Base-by-base conservation (phyloP, 2,888 invertebrate genomes). In the Philhelius pedissequus region DNA sequence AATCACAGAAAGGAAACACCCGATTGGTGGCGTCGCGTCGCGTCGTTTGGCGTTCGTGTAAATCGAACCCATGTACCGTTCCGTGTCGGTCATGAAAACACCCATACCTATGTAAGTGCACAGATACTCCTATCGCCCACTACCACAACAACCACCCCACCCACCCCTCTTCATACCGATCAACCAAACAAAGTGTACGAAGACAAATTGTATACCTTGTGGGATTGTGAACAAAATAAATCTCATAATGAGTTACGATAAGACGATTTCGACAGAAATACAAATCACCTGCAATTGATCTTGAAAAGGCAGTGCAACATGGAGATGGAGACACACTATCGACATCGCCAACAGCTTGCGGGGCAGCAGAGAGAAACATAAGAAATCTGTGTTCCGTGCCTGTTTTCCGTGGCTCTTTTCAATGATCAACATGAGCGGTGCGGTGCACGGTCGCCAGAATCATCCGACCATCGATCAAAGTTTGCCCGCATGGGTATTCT, bases 161-260 rank as follows among this genome's bases (percentile, higher is more conserved):
- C n/a, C n/a, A 40, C 62, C 62, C 62, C 45, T 20, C 75, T 8
- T 60, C 52, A 54, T 4, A 13, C 13, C 40, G 38, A 15, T 27
- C 48, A 45, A 15, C 52, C 30, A 56, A 40, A 70, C 40, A 40
- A 62, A 64, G 70, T 87, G 89, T 89, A 89, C 88, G 89, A 90
- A 90, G 90, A 90, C 90, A 91, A 91, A 91, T 90, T 90, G 90
- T 90, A 64, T 64, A 90, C 91, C 90, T 90, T 90, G 90, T 91
- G 90, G 90, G 90, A 91, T 90, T 90, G 90, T 89, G 90, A 90
- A 90, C 91, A 90, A 90, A 91, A 91, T 91, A 91, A 91, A 90
- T 91, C 90, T 91, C 90, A 90, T 91, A 91, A 91, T 91, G 91
- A 91, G 90, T 90, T 90, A 91, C 90, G 90, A 91, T 91, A 91